A percentile compares a stretch with the other conserved stretches of the same genome.
phyloP scores from a whole-genome alignment of 2,113 vertebrate genomes.

The Carassius gibelio region DNA sequence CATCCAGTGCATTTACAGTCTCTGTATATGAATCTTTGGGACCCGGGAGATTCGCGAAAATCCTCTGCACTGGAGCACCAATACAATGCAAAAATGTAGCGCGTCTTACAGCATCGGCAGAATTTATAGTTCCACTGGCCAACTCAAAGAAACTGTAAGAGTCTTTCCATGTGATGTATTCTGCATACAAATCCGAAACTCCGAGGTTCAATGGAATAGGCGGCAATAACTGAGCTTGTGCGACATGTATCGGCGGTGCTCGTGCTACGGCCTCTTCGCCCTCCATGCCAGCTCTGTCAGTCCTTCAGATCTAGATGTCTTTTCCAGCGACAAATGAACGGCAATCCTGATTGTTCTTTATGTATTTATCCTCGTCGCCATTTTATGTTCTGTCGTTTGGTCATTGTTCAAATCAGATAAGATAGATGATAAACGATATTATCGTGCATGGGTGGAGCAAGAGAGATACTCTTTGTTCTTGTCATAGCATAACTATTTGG shows the following conservation, averaged over 20 bases:
- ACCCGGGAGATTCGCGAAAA: too few relatives aligned
- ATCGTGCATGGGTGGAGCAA: too few relatives aligned
- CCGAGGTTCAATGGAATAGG: neutral
- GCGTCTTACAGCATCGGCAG: too few relatives aligned
- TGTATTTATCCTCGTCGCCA: too few relatives aligned
- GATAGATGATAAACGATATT: too few relatives aligned
- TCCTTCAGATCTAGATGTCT: neutral
- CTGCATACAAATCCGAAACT: slow-evolving; percentile 16
- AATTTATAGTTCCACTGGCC: neutral
- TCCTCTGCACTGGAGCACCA: too few relatives aligned
- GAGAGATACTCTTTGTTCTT: too few relatives aligned
- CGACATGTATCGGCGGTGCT: neutral
- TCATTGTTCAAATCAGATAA: too few relatives aligned
- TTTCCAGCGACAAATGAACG: neutral
- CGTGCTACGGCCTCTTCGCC: neutral
- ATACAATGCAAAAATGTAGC: neutral
- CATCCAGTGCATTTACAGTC: too few relatives aligned
- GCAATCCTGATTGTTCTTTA: neutral
- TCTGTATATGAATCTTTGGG: too few relatives aligned
- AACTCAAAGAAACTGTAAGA: neutral
- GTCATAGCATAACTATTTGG: too few relatives aligned
- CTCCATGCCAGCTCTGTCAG: neutral
- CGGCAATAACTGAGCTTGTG: neutral
- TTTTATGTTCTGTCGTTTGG: too few relatives aligned
- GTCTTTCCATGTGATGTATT: slow-evolving; percentile 10